Evolutionary conservation across 2,888 invertebrate species (phyloP), one percentile per base, ranked within the genome.

Genomic region (Drosophila merina): DNA sequence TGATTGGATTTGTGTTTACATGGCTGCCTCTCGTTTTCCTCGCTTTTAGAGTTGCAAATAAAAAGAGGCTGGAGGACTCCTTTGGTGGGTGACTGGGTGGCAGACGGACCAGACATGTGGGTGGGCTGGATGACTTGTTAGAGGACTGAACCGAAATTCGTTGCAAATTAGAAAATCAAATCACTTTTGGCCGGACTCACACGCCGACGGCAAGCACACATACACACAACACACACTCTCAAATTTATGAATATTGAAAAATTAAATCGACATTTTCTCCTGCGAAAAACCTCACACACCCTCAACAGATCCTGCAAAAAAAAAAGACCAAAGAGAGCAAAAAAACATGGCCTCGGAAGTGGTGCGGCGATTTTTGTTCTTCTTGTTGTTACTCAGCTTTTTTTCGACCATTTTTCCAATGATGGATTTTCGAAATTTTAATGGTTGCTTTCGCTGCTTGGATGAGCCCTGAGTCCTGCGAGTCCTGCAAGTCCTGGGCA

Each of bases 391-490:
- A 30, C 59, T 48, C 63, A 59, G 67, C 76, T 71, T 76, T 80
- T 77, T 79, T 82, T 80, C 88, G 59, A 77, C 88, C 88, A 89
- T 85, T 89, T 84, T 89, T 89, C 89, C 88, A 89, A 88, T 89
- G 88, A 89, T 89, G 89, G 89, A 89, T 89, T 89, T 89, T 88
- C 83, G 87, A 90, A 90, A 90, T 88, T 90, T 90, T 90, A 90
- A 90, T 90, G 90, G 90, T 89, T 87, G 89, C 89, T 84, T 66
- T 66, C 81, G 80, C 86, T 88, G 88, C 89, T 84, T 84, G 88
- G 89, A 84, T 90, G 90, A 89, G 89, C 26, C 48, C 88, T 86
- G 72, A 86, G 85, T 85, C 81, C 76, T 62, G 56, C 47, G 36
- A 58, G 70, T 59, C 59, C 49, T 42, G 58, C 14, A 7, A 14